Conservation (phyloP, 2,113 vertebrate species). For the Syngnathoides biaculeatus region DNA sequence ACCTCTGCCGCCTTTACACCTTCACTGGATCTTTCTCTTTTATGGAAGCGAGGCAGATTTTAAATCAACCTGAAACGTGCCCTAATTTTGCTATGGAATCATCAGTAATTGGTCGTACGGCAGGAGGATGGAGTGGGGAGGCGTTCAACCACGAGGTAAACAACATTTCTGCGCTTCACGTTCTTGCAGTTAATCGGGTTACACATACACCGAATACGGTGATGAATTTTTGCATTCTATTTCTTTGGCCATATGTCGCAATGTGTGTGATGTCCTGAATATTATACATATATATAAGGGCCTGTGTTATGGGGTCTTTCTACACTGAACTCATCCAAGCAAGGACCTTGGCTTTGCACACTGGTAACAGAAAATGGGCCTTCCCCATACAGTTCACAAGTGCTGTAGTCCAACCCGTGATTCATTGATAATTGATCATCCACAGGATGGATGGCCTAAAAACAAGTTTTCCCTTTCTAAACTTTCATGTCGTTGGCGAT, state of each 20-base stretch:
- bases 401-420: no score
- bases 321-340: background rate
- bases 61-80: slow-evolving; percentile 20
- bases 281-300: no score
- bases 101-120: slow-evolving; percentile 24
- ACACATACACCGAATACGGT: background rate
- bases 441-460: background rate
- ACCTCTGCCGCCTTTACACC: slow-evolving; percentile 28
- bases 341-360: background rate
- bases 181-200: background rate
- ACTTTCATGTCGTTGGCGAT: slow-evolving; percentile 29
- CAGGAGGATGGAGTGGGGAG: slow-evolving; percentile 49
- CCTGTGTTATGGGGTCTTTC: background rate
- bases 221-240: background rate
- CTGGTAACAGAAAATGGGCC: background rate
- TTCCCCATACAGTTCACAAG: background rate
- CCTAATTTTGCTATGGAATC: slow-evolving; percentile 54
- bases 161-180: background rate
- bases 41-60: slow-evolving; percentile 28
- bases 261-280: no score
- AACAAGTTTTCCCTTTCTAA: slow-evolving; percentile 11
- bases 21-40: slow-evolving; percentile 24
- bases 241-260: background rate
- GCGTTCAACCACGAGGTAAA: slow-evolving; percentile 63
- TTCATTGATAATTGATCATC: background rate